Conservation (phyloP, 2,888 invertebrate genomes). For the Monopis laevigella region DNA sequence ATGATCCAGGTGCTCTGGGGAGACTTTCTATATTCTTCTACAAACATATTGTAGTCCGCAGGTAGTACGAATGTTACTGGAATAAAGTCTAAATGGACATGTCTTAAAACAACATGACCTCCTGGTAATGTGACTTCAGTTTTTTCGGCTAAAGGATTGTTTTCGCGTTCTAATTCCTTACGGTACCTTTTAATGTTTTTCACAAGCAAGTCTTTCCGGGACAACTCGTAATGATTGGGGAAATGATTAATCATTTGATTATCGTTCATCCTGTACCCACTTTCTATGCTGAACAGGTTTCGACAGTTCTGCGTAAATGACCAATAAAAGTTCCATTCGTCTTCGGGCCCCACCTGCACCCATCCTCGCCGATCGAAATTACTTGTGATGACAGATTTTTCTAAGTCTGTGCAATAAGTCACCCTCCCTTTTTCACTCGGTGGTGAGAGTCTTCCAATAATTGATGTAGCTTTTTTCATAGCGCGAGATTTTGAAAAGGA, state of each 20-base stretch:
- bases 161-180: slow-evolving; percentile 85
- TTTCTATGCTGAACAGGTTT: slow-evolving; percentile 85
- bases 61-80: slow-evolving; percentile 91
- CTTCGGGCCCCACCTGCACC: slow-evolving; percentile 82
- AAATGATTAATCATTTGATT: slow-evolving; percentile 91
- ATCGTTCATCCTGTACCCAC: slow-evolving; percentile 86
- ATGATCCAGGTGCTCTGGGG: slow-evolving; percentile 92
- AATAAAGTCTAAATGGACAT: slow-evolving; percentile 82
- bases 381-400: slow-evolving; percentile 85
- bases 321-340: slow-evolving; percentile 94
- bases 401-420: slow-evolving; percentile 72
- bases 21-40: slow-evolving; percentile 87
- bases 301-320: slow-evolving; percentile 84
- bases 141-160: slow-evolving; percentile 79
- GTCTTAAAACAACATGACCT: slow-evolving; percentile 72
- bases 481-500: too few relatives aligned
- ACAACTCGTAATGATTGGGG: slow-evolving; percentile 89
- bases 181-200: slow-evolving; percentile 90
- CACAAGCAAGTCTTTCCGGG: slow-evolving; percentile 88
- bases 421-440: slow-evolving; percentile 32
- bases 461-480: slow-evolving; percentile 26
- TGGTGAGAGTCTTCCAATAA: slow-evolving; percentile 24
- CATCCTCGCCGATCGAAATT: slow-evolving; percentile 90
- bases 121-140: slow-evolving; percentile 30
- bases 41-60: slow-evolving; percentile 91